phyloP scores from a whole-genome alignment of 1,140 invertebrate species.

The Geopemphigus sp. region DNA sequence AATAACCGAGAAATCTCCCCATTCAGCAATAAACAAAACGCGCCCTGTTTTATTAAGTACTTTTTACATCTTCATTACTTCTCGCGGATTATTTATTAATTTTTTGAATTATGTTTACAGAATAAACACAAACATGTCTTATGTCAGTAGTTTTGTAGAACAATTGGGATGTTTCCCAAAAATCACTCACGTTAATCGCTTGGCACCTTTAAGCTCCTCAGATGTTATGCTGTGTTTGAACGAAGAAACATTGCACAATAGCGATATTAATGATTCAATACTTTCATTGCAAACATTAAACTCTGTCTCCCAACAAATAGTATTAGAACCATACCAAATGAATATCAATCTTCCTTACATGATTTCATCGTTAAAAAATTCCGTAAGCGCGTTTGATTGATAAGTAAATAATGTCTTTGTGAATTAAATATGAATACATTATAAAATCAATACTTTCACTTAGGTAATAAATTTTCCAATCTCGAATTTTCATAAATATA shows the following conservation, averaged over 20 bases:
- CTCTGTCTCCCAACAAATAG: neutral
- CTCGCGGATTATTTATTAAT: neutral
- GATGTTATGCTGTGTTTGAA: neutral
- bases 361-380: conserved; percentile 18
- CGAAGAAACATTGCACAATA: conserved; percentile 9
- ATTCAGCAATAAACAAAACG: no score
- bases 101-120: neutral
- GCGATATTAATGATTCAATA: neutral
- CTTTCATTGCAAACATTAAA: neutral
- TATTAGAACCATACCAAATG: conserved; percentile 20
- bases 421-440: no score
- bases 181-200: neutral
- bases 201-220: neutral
- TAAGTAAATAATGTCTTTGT: no score
- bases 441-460: neutral
- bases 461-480: conserved; percentile 41
- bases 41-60: neutral
- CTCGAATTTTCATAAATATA: conserved; percentile 24
- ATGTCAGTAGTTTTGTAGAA: conserved; percentile 27
- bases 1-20: no score
- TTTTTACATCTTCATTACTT: neutral
- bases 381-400: neutral
- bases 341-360: conserved; percentile 23
- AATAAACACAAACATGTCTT: neutral
- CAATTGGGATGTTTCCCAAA: conserved; percentile 29